These are phyloP conservation scores for Barypeithes pellucidus DNA, from an alignment of 2,888 invertebrate genomes.

Conservation along the genomic window DNA sequence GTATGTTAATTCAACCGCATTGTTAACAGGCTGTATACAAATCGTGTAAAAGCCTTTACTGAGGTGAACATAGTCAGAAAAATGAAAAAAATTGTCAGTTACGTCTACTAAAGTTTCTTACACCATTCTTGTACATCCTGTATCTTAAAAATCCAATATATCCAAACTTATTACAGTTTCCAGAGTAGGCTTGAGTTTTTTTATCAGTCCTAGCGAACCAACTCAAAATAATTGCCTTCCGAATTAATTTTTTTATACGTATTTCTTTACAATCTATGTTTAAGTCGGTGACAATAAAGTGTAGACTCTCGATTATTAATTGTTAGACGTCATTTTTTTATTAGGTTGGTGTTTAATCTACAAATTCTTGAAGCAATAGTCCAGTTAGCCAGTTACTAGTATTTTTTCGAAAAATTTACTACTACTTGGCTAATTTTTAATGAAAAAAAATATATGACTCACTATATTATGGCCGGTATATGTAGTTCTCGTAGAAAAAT, in stretches of 20 bases:
- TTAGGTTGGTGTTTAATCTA: conserved; percentile 1
- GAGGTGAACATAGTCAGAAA: background rate
- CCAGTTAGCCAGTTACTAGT: background rate
- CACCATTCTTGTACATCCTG: background rate
- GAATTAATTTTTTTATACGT: background rate
- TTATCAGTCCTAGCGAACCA: background rate
- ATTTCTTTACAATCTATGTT: background rate
- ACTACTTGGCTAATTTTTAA: conserved; percentile 22
- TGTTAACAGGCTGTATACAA: background rate
- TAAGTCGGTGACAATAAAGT: background rate
- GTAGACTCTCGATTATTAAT: background rate
- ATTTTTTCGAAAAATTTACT: conserved; percentile 24
- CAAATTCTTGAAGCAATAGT: conserved; percentile 4
- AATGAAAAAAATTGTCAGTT: background rate
- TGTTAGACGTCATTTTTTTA: background rate
- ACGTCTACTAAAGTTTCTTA: no score
- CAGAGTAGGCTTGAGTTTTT: background rate
- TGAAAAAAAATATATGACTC: conserved; percentile 40
- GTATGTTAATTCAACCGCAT: no score
- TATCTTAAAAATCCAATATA: background rate
- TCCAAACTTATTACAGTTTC: background rate
- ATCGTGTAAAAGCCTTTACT: background rate
- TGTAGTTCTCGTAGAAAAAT: conserved; percentile 67
- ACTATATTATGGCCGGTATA: conserved; percentile 57
- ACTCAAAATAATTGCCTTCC: background rate